Percentiles rank a stretch among this genome's conserved stretches.
These are phyloP conservation scores for Ochotona princeps DNA, from an alignment of 2,113 vertebrate genomes.

Conservation along the genomic window DNA sequence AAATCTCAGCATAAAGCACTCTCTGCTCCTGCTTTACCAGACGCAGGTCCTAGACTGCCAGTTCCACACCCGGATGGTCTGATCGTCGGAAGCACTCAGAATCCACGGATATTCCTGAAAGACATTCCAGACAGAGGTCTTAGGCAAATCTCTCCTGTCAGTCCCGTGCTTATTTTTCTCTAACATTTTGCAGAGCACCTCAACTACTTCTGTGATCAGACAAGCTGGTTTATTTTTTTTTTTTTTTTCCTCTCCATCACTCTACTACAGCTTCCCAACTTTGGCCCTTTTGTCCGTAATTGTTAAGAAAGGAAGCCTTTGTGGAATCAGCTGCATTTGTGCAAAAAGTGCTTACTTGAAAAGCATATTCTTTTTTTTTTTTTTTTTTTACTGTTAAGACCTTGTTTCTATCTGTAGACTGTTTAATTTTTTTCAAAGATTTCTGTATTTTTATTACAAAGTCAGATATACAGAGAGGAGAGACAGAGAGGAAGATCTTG, in stretches of 20 bases:
- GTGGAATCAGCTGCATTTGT: conserved; percentile 84
- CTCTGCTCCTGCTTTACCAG: conserved; percentile 88
- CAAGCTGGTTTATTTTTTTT: not conserved
- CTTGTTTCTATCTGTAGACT: conserved; percentile 81
- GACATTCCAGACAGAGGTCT: conserved; percentile 63
- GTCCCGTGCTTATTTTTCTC: not conserved
- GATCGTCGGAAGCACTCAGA: conserved; percentile 96
- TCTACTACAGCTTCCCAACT: not conserved
- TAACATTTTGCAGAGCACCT: not conserved
- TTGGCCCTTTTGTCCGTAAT: not conserved
- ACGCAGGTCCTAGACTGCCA: conserved; percentile 98
- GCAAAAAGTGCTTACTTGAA: conserved; percentile 89
- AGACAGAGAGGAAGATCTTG: too few species aligned
- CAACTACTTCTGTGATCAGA: not conserved
- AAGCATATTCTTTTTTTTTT: conserved; percentile 85
- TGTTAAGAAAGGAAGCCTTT: not conserved
- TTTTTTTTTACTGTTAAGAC: conserved; percentile 86
- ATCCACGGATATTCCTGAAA: conserved; percentile 98
- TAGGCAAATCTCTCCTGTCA: not conserved
- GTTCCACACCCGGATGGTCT: conserved; percentile 99
- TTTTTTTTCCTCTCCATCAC: not conserved
- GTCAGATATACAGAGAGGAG: too few species aligned
- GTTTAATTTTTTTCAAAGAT: conserved; percentile 74
- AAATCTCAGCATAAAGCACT: not conserved
- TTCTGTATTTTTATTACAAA: conserved; percentile 33